phyloP scores from a whole-genome alignment of 2,888 invertebrate species.

The Hecatera dysodea region DNA sequence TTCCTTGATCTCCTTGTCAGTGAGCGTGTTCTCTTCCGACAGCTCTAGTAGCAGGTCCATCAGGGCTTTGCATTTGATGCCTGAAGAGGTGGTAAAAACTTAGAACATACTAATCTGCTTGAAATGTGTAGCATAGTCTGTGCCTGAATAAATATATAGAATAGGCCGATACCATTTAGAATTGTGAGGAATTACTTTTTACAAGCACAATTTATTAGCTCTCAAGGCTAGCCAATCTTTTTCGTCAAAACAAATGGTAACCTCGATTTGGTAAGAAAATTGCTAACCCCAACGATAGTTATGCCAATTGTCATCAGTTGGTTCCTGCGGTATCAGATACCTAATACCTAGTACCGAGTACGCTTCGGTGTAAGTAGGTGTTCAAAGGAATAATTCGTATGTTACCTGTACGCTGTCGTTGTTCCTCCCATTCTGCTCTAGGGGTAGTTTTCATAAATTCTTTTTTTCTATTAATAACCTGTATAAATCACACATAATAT shows the following conservation, averaged over 20 bases:
- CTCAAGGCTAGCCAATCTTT: no score
- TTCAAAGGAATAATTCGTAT: neutral
- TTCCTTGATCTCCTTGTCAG: slow-evolving; percentile 85
- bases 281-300: no score
- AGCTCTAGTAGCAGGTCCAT: slow-evolving; percentile 86
- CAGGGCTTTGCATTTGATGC: slow-evolving; percentile 80
- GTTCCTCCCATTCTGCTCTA: slow-evolving; percentile 50
- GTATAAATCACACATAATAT: neutral
- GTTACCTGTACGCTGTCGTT: slow-evolving; percentile 52
- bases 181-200: neutral
- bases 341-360: no score
- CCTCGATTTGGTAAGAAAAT: no score
- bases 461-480: slow-evolving; percentile 64
- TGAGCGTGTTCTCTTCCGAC: slow-evolving; percentile 76
- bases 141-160: no score
- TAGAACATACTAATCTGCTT: neutral
- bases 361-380: no score
- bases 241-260: no score
- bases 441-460: slow-evolving; percentile 46
- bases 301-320: no score
- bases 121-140: no score
- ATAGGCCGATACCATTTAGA: neutral
- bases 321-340: no score
- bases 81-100: slow-evolving; percentile 42
- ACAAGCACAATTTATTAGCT: no score